phyloP scores from a whole-genome alignment of 2,888 invertebrate species.

The Choristoneura rosaceana region DNA sequence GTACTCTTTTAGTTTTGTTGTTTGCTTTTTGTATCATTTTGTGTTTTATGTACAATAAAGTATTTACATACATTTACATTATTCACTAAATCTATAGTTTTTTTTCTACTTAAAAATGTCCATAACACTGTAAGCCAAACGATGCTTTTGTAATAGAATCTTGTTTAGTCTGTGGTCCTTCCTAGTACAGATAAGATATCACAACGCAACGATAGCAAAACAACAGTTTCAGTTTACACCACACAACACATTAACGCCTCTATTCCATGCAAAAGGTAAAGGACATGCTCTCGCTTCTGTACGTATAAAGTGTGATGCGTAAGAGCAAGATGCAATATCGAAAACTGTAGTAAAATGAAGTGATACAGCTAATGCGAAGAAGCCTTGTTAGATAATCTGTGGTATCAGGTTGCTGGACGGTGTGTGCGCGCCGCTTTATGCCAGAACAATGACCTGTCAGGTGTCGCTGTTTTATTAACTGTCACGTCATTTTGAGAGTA shows the following conservation, averaged over 20 bases:
- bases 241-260: not conserved
- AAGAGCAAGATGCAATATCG: not conserved
- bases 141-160: slow-evolving; percentile 2
- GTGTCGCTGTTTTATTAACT: slow-evolving; percentile 8
- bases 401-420: slow-evolving; percentile 14
- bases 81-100: too few species aligned
- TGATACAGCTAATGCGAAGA: not conserved
- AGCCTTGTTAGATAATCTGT: slow-evolving; percentile 17
- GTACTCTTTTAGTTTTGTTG: too few species aligned
- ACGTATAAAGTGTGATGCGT: not conserved
- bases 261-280: not conserved
- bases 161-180: slow-evolving; percentile 27
- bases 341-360: not conserved
- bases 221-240: slow-evolving; percentile 26
- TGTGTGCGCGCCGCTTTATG: slow-evolving; percentile 11
- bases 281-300: not conserved
- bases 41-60: too few species aligned
- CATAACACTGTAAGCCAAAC: slow-evolving; percentile 1
- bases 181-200: slow-evolving; percentile 36
- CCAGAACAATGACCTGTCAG: slow-evolving; percentile 21
- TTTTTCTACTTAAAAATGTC: not conserved
- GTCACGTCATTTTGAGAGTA: slow-evolving; percentile 3
- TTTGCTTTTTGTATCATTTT: too few species aligned
- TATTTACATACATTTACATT: too few species aligned
- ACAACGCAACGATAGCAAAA: slow-evolving; percentile 10